phyloP scores from a whole-genome alignment of 2,797 vertebrate species.

The Taenioides sp. region DNA sequence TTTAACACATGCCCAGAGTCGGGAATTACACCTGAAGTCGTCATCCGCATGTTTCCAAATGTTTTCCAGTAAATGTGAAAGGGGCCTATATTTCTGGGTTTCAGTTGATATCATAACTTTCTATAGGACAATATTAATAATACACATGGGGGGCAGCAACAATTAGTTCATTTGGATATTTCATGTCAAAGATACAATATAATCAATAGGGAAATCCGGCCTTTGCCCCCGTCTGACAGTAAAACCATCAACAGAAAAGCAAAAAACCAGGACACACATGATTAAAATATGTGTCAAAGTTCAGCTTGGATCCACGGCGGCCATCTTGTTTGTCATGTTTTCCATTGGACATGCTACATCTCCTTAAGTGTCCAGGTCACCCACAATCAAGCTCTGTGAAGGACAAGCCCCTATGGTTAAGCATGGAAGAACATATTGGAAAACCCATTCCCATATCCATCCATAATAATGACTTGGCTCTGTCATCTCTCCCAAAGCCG shows the following conservation, averaged over 20 bases:
- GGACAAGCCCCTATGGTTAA: conserved; percentile 2
- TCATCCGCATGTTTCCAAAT: too few relatives aligned
- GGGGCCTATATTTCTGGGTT: too few relatives aligned
- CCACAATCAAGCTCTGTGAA: neutral
- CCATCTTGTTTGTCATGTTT: neutral
- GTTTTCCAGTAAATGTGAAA: too few relatives aligned
- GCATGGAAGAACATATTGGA: conserved; percentile 2
- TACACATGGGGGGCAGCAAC: too few relatives aligned
- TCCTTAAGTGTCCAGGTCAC: neutral
- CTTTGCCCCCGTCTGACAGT: too few relatives aligned
- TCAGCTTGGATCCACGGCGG: neutral
- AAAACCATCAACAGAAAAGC: neutral
- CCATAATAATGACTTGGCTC: neutral
- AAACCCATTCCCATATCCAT: neutral
- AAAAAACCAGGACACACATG: neutral
- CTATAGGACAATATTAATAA: too few relatives aligned
- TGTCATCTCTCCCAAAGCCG: conserved; percentile 5
- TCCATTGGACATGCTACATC: neutral
- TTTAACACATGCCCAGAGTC: too few relatives aligned
- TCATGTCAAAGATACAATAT: too few relatives aligned
- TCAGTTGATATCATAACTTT: too few relatives aligned
- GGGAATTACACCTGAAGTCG: too few relatives aligned
- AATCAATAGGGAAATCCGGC: too few relatives aligned
- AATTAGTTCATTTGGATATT: too few relatives aligned
- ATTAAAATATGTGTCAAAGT: neutral